Percentiles rank a stretch among this genome's conserved stretches.
Evolutionary conservation across 2,797 vertebrate species (phyloP).

Genomic region (Sphaeramia orbicularis): DNA sequence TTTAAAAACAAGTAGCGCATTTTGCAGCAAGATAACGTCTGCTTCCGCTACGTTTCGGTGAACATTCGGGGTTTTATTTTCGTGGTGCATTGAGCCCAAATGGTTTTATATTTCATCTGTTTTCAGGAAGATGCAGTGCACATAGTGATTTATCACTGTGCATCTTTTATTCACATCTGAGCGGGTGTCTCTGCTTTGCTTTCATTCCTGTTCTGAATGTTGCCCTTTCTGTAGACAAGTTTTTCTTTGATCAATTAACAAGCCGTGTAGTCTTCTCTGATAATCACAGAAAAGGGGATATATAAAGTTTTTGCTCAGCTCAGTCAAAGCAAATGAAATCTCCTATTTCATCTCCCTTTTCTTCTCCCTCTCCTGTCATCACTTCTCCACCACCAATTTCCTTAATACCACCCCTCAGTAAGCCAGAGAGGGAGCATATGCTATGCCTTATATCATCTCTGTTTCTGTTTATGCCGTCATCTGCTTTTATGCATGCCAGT

Average conservation of each 20-base stretch:
- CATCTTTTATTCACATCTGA: conserved; percentile 23
- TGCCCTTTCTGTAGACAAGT: conserved; percentile 3
- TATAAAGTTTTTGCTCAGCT: background rate
- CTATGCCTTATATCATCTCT: conserved; percentile 35
- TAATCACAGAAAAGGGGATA: background rate
- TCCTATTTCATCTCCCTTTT: conserved; percentile 11
- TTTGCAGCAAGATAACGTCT: conserved; percentile 43
- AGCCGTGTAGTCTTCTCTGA: background rate
- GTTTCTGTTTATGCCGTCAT: conserved; percentile 69
- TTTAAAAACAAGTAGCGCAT: conserved; percentile 51
- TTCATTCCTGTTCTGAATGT: conserved; percentile 5
- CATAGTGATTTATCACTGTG: conserved; percentile 34
- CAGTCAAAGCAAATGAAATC: background rate
- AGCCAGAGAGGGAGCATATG: conserved; percentile 50
- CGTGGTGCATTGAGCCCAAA: conserved; percentile 2
- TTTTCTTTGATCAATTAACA: conserved; percentile 14
- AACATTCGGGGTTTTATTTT: conserved; percentile 34
- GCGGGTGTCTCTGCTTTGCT: conserved; percentile 17
- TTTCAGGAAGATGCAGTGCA: background rate
- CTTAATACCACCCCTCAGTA: conserved; percentile 30
- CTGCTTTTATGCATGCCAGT: conserved; percentile 55
- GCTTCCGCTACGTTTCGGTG: conserved; percentile 27
- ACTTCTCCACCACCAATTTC: conserved; percentile 29
- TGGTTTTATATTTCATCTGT: conserved; percentile 29
- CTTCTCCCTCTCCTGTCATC: conserved; percentile 16